Evolutionary conservation across 2,888 invertebrate genomes (phyloP), one percentile per base, ranked within the genome.

Genomic region (Lepeophtheirus nordmannii): DNA sequence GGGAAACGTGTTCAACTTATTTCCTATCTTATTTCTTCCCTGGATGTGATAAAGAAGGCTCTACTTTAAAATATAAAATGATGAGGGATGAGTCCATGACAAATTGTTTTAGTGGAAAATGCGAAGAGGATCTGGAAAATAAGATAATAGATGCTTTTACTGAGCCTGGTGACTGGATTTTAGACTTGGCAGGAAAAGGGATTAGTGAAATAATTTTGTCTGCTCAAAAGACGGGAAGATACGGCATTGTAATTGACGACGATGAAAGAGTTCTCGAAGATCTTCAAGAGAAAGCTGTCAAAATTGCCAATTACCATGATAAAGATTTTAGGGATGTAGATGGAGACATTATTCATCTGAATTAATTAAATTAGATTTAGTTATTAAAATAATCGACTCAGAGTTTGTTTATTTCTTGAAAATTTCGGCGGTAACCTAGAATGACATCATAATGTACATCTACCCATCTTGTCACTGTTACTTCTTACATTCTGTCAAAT

Each of bases 281-380:
- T 46, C 53, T 46, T 46, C 53, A 46, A 46, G 53, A 46, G 17
- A 46, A 46, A 17, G 53, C 53, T 17, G 17, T 46, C 53, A 46
- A 46, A 46, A 46, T 46, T 46, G 53, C 53, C 17, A 46, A 46
- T 8, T 46, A 46, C 8, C 53, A 46, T 46, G 53, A 46, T 46
- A 14, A 17, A 46, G 8, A 46, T 17, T 46, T 46, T 46, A 46
- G 53, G 17, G 53, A 46, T 46, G 17, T 46, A 3, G 53, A 46
- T 46, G 53, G 53, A 46, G 53, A 46, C 53, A 46, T 46, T 17
- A 46, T 46, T 46, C 53, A 46, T n/a, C 53, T 46, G n/a, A 46
- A 46, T 10, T 41, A 41, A 14, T 11, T 11, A 41, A 41, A 14
- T 46, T 46, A 46, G 30, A 30, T 30, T 30, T 30, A 30, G 30